Evolutionary conservation across 2,797 vertebrate genomes (phyloP), one percentile per base, ranked within the genome.

Genomic region (Aphelocoma californica): DNA sequence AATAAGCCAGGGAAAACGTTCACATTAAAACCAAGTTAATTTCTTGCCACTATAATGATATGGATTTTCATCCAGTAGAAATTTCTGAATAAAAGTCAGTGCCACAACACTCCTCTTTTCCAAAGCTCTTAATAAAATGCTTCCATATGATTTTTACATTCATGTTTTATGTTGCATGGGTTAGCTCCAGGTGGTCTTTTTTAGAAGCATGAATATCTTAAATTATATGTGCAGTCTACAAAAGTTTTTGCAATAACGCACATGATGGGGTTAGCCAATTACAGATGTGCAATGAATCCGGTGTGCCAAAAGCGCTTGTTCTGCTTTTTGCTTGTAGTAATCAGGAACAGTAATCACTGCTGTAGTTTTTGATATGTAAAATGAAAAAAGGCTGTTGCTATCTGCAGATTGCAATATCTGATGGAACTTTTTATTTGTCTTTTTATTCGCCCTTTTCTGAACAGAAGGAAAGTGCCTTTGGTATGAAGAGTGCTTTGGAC

Each of bases 111-210:
- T 60, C 29, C 25, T 23, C 16, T 88, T 80, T 79, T 70, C 70
- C 36, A 74, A 74, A 92, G 40, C 32, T 44, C 48, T 84, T 90
- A 88, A 84, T 88, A 64, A 94, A 94, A 93, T 45, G 11, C 48
- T 93, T 83, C 77, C 70, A 62, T 90, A n/a, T 90, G 91, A 70
- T 86, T 93, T 95, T 93, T 81, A 65, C 26, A 26, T 90, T 86
- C 21, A 25, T 88, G 44, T 82, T 92, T 94, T 92, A 38, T 42
- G 10, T 94, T 88, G 61, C 44, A 50, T 75, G 80, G 47, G 58
- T 62, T 93, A 90, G 73, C 40, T 93, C 81, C 92, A 95, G 88
- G 88, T 97, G 77, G 44, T 93, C 65, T 72, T 88, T 88, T 92
- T 91, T 79, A 90, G 77, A 88, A 75, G 47, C 72, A 75, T 75